phyloP scores from a whole-genome alignment of 1,140 invertebrate species.

The Tenebrio molitor region DNA sequence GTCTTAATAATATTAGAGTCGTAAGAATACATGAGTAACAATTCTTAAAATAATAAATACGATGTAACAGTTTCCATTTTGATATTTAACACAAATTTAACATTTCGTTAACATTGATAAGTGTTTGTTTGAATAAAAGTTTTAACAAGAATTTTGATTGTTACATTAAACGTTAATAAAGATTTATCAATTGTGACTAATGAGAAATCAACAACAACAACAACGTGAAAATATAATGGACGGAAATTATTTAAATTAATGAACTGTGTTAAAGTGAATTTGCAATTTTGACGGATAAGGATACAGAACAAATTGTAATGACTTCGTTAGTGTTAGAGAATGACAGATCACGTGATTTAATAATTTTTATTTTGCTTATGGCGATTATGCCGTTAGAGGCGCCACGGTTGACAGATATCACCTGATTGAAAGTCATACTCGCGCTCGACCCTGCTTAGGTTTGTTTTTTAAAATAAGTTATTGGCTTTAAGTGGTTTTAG shows the following conservation, averaged over 20 bases:
- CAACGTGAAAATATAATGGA: conserved; percentile 20
- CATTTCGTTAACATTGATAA: conserved; percentile 30
- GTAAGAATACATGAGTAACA: conserved; percentile 29
- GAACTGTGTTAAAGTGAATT: conserved; percentile 38
- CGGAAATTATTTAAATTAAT: conserved; percentile 39
- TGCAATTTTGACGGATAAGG: too few relatives aligned
- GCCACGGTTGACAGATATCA: too few relatives aligned
- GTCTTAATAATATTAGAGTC: conserved; percentile 30
- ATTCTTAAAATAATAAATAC: conserved; percentile 4
- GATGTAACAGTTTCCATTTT: conserved; percentile 8
- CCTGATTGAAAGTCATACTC: too few relatives aligned
- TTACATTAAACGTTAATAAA: conserved; percentile 7
- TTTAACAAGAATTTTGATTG: conserved; percentile 45
- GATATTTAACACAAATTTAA: conserved; percentile 26
- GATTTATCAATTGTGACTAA: neutral
- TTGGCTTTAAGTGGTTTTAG: too few relatives aligned
- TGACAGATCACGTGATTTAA: too few relatives aligned
- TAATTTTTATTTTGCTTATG: too few relatives aligned
- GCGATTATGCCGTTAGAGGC: too few relatives aligned
- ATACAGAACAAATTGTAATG: too few relatives aligned
- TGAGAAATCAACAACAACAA: neutral
- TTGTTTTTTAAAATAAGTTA: too few relatives aligned
- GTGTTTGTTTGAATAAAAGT: conserved; percentile 1
- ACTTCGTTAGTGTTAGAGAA: too few relatives aligned
- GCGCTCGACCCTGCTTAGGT: too few relatives aligned